Conservation (phyloP, 2,797 vertebrate genomes). For the Pogonophryne albipinna region DNA sequence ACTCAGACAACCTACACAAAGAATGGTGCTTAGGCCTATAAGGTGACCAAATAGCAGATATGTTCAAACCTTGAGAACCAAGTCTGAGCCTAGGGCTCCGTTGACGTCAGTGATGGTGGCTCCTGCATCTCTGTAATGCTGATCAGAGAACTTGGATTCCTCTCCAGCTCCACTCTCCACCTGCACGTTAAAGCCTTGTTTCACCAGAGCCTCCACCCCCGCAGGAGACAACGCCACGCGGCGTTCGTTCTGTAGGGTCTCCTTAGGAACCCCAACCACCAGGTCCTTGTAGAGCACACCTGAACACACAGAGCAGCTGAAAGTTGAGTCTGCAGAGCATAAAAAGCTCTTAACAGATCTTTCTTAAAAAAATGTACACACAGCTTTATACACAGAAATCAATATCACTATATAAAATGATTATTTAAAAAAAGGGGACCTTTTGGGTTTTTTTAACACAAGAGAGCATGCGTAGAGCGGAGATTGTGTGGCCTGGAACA, state of each 20-base stretch:
- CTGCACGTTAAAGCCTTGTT: constrained; percentile 84
- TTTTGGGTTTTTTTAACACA: constrained; percentile 16
- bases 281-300: constrained; percentile 81
- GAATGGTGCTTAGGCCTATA: background rate
- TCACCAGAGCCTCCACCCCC: constrained; percentile 80
- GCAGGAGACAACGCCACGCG: constrained; percentile 81
- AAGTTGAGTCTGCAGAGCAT: background rate
- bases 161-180: constrained; percentile 84
- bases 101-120: constrained; percentile 79
- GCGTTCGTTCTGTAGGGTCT: constrained; percentile 81
- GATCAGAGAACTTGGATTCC: constrained; percentile 84
- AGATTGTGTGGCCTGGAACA: constrained; percentile 39
- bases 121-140: constrained; percentile 78
- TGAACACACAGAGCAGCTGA: constrained; percentile 52
- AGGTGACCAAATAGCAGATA: background rate
- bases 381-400: background rate
- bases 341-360: background rate
- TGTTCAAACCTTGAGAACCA: constrained; percentile 82
- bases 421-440: background rate
- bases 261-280: constrained; percentile 83
- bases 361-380: background rate
- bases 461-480: constrained; percentile 5
- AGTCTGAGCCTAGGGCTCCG: constrained; percentile 78
- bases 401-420: background rate
- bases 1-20: background rate